Conservation (phyloP, 2,113 vertebrate species). For the Lethenteron reissneri region DNA sequence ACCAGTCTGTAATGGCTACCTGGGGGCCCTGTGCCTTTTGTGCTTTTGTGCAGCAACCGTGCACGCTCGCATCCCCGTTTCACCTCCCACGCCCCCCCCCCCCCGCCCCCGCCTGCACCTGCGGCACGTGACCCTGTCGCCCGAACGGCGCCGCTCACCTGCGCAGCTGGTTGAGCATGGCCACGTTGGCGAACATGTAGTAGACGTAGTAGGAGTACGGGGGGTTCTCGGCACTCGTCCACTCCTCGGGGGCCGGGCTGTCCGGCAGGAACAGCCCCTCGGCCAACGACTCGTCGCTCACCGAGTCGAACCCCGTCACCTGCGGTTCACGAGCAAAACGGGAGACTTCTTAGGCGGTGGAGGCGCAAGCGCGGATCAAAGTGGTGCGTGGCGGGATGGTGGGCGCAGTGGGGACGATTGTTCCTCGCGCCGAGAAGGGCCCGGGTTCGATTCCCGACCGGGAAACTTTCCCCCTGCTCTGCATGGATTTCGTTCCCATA, state of each 20-base stretch:
- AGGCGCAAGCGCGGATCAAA: too few relatives aligned
- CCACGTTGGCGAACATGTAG: conserved; percentile 7
- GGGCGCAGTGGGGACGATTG: too few relatives aligned
- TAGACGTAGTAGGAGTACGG: conserved; percentile 8
- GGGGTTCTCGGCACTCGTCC: neutral
- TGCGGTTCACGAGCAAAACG: neutral
- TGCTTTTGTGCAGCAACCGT: too few relatives aligned
- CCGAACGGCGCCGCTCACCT: neutral
- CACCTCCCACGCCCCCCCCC: too few relatives aligned
- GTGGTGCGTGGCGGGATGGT: too few relatives aligned
- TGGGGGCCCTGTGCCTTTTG: neutral
- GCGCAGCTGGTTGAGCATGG: neutral
- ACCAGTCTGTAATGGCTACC: neutral
- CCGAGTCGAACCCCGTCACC: conserved; percentile 8
- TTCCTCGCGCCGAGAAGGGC: too few relatives aligned
- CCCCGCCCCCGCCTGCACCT: too few relatives aligned
- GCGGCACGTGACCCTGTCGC: too few relatives aligned
- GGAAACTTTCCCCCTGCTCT: too few relatives aligned
- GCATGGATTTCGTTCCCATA: too few relatives aligned
- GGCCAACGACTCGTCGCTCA: conserved; percentile 2
- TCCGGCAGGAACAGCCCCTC: conserved; percentile 6
- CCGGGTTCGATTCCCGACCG: too few relatives aligned
- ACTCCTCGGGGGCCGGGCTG: neutral
- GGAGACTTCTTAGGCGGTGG: neutral
- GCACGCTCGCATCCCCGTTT: too few relatives aligned